Evolutionary conservation across 2,888 invertebrate species (phyloP), one percentile per base, ranked within the genome.

Genomic region (Kryphioiulus occultus): DNA sequence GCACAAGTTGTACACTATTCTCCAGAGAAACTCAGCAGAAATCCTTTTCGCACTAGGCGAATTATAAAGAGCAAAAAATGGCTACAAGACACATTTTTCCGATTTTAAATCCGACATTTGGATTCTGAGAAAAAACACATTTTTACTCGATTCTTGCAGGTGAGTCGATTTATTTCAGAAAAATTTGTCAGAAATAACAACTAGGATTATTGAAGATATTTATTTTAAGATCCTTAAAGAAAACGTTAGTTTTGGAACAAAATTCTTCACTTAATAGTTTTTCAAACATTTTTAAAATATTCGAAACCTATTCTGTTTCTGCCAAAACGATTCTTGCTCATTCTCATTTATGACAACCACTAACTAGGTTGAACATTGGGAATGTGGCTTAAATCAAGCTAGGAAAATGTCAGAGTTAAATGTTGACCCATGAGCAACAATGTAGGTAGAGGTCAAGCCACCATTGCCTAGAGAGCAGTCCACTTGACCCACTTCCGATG

Each of bases 401-500:
- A 7, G 68, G 68, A 68, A 10, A 68, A 68, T 68, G 68, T 68
- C 68, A 68, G 26, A 68, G 68, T 68, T 68, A 68, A 68, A 22
- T 26, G 68, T 10, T 68, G 68, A 68, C 68, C 68, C 68, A 68
- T 26, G 68, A 68, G 26, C 68, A 68, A 1, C 68, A 19, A 68
- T 68, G 9, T 68, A 68, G 68, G 68, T 68, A 68, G 68, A 68
- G 68, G 68, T 68, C 68, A 68, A 68, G 68, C 68, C 22, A 68
- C 22, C 68, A 68, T 68, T 68, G 68, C 68, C 68, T 68, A 68
- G 9, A 26, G 26, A 68, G 68, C 68, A 68, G 26, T 22, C 68
- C 68, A 68, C 68, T 68, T 68, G 68, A 68, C 68, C 68, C 68
- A 68, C 68, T 68, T 68, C 68, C 68, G 19, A 68, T 68, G 68